Evolutionary conservation across 1,140 invertebrate species (phyloP), one percentile per base, ranked within the genome.

Genomic region (Carcinoscorpius rotundicauda): DNA sequence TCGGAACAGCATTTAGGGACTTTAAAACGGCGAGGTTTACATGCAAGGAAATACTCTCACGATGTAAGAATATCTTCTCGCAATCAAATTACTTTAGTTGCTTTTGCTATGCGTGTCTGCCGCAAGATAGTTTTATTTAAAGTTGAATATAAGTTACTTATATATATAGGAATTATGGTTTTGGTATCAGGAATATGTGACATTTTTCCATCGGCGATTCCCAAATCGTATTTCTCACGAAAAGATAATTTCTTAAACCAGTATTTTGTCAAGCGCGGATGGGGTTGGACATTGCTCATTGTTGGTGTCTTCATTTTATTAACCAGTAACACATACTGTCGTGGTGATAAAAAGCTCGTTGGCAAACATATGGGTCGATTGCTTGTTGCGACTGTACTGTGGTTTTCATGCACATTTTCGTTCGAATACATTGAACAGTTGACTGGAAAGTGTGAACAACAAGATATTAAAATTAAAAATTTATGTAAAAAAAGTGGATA

Each of bases 201-300:
- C 76, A 85, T 89, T 68, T 69, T 88, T 10, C 83, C 71, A 6
- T 29, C 29, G 29, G 29, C 29, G 29, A 5, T 68, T 11, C 62
- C 65, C 53, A 53, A 55, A 59, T n/a, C 57, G 65, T 64, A 65
- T 77, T 58, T 91, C 78, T 63, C 85, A 1, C 80, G 86, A 72
- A 93, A 89, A 66, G 84, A 87, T 68, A 97, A 95, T 76, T 73
- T 93, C 51, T 84, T 97, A 10, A 98, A 98, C 77, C 80, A 84
- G 66, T 93, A 89, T 73, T 97, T 97, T 77, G 92, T 97, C 0
- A 97, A 97, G 76, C 84, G 93, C 73, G 91, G 91, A 60, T 98
- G 94, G 93, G 92, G 87, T 65, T 97, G 93, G 93, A 88, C 93
- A 48, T 74, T 95, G 62, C 75, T 86, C 9, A 76, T 91, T 29